Evolutionary conservation across 35 echinoderm and acorn worm species (phyloP).

Genomic region (Ophioderma brevispina): DNA sequence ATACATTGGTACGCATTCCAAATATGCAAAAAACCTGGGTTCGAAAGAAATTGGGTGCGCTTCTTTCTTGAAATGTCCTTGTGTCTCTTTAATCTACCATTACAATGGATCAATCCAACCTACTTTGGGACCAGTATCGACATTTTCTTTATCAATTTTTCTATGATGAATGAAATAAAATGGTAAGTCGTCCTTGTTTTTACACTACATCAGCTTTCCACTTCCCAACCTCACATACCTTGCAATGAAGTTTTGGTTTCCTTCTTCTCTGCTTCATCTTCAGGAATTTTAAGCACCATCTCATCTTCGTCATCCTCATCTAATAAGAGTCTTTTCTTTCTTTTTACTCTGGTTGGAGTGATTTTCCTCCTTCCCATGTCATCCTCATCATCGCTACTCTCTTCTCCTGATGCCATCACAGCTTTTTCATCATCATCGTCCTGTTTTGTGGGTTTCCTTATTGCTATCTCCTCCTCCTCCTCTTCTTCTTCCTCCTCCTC

Average conservation of each 20-base stretch:
- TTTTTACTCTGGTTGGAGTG: background rate
- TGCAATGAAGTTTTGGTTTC: background rate
- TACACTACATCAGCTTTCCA: too few species aligned
- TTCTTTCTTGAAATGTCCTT: too few species aligned
- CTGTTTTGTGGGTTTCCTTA: background rate
- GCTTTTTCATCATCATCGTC: background rate
- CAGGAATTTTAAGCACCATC: background rate
- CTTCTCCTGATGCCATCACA: constrained; percentile 1
- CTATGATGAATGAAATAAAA: too few species aligned
- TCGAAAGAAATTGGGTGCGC: too few species aligned
- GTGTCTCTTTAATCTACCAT: too few species aligned
- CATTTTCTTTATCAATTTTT: too few species aligned
- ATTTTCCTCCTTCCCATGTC: background rate
- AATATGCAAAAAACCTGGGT: too few species aligned
- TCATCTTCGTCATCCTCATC: constrained; percentile 75
- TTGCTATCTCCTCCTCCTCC: constrained; percentile 11
- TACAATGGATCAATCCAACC: too few species aligned
- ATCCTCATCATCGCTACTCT: constrained; percentile 45
- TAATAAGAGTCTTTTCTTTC: constrained; percentile 41
- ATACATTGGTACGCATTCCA: too few species aligned
- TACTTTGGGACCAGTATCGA: too few species aligned
- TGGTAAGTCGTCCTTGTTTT: too few species aligned
- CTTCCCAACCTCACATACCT: background rate
- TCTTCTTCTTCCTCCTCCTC: constrained; percentile 27
- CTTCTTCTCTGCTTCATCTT: constrained; percentile 11